phyloP scores from a whole-genome alignment of 2,888 invertebrate genomes.

The Eilema depressum region DNA sequence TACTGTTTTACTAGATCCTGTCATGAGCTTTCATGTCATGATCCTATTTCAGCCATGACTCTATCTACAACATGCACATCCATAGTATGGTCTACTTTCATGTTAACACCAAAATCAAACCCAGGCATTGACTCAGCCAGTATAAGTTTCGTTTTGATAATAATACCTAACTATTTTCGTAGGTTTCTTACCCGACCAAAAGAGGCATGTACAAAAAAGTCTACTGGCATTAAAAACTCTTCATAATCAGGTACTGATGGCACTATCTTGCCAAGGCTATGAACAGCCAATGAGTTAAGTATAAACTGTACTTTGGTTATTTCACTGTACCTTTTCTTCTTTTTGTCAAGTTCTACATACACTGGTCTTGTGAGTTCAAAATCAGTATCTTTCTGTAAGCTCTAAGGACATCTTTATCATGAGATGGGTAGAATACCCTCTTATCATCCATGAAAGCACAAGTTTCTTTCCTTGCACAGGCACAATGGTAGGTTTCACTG shows the following conservation, averaged over 20 bases:
- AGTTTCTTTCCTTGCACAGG: slow-evolving; percentile 92
- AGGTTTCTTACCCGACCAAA: slow-evolving; percentile 97
- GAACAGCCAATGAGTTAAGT: slow-evolving; percentile 93
- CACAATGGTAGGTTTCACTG: slow-evolving; percentile 95
- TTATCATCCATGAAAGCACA: slow-evolving; percentile 95
- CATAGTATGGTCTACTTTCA: slow-evolving; percentile 92
- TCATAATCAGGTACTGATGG: slow-evolving; percentile 92
- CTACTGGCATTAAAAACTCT: slow-evolving; percentile 93
- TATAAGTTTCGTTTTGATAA: slow-evolving; percentile 89
- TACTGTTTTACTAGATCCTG: slow-evolving; percentile 71
- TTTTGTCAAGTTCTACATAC: slow-evolving; percentile 93
- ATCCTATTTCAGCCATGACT: slow-evolving; percentile 89
- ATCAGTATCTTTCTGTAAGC: slow-evolving; percentile 88
- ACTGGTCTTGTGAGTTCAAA: slow-evolving; percentile 93
- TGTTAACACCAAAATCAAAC: slow-evolving; percentile 91
- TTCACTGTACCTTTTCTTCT: slow-evolving; percentile 91
- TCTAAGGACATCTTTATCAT: slow-evolving; percentile 87
- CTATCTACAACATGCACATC: slow-evolving; percentile 88
- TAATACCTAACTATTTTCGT: slow-evolving; percentile 93
- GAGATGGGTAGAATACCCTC: slow-evolving; percentile 94
- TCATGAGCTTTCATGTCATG: slow-evolving; percentile 88
- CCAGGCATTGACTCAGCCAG: slow-evolving; percentile 84
- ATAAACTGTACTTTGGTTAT: slow-evolving; percentile 92
- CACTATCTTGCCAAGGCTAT: slow-evolving; percentile 92
- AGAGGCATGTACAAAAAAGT: slow-evolving; percentile 94